Evolutionary conservation across 2,797 vertebrate species (phyloP).

Genomic region (Malacoctenus gilli): DNA sequence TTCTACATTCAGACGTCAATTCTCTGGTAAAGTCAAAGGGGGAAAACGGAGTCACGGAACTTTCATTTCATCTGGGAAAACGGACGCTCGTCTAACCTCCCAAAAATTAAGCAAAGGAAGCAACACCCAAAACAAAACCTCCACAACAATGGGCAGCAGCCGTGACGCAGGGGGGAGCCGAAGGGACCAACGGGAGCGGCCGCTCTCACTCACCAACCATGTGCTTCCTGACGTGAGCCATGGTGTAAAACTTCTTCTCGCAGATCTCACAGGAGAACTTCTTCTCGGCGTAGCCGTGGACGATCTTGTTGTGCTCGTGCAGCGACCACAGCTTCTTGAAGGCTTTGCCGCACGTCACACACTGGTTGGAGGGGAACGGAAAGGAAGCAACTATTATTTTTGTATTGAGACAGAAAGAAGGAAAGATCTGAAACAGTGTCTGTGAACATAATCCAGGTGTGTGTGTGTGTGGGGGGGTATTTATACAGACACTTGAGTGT

Average conservation of each 20-base stretch:
- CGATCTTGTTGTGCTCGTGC: constrained; percentile 97
- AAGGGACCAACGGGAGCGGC: constrained; percentile 5
- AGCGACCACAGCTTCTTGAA: constrained; percentile 99
- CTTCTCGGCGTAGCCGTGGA: constrained; percentile 96
- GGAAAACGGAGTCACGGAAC: background rate
- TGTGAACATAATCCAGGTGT: constrained; percentile 36
- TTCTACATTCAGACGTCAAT: constrained; percentile 20
- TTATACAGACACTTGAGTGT: constrained; percentile 42
- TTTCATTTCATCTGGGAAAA: constrained; percentile 20
- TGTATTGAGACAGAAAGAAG: background rate
- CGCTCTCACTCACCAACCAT: constrained; percentile 92
- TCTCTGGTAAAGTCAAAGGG: background rate
- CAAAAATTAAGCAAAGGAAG: constrained; percentile 50
- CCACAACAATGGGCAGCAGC: constrained; percentile 49
- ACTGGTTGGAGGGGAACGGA: constrained; percentile 79
- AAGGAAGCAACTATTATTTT: constrained; percentile 4
- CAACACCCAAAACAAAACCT: constrained; percentile 56
- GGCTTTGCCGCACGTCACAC: constrained; percentile 92
- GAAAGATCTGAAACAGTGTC: constrained; percentile 16
- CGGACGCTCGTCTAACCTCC: constrained; percentile 48
- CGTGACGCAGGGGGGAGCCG: background rate
- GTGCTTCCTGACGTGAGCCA: constrained; percentile 98
- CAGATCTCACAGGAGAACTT: constrained; percentile 99
- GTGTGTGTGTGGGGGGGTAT: constrained; percentile 14
- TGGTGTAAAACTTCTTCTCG: constrained; percentile 99